Evolutionary conservation across 2,797 vertebrate species (phyloP), one percentile per base, ranked within the genome.

Genomic region (Hemibagrus guttatus): DNA sequence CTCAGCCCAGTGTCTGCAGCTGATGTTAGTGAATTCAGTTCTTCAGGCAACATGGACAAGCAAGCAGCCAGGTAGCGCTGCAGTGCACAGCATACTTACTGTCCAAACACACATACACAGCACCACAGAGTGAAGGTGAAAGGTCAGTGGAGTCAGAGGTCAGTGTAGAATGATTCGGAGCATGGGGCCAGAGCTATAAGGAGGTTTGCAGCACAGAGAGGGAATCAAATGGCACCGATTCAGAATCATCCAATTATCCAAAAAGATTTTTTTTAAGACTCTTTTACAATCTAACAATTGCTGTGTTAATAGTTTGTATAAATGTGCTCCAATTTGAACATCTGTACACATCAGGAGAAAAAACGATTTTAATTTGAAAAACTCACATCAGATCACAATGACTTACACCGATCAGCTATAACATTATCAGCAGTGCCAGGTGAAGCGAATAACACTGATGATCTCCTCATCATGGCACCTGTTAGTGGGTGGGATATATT

Each of bases 121-220:
- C 74, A 31, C 59, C 4, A 68, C 71, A 83, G 75, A n/a, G 90
- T 92, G 85, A 92, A 93, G 89, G 91, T 89, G 90, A 90, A 88
- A 92, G 86, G 92, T 93, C 93, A 94, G 88, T 14, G 90, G 92
- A 91, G 91, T 49, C 86, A 90, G 91, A 90, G 91, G 92, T 94
- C 95, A 96, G 90, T 96, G 94, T 91, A 96, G 94, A 94, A 95
- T 94, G 92, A 96, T 96, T 89, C 91, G 92, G 91, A 96, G 94
- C 91, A 93, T 92, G 92, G 94, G 94, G 91, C 93, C 95, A 93
- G 93, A 46, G 92, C 95, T 96, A 88, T 56, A 86, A 94, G 14
- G 89, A 94, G 92, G 92, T 94, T 93, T 94, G 90, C 84, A 89
- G 88, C 46, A 86, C 81, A 84, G 72, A 61, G 31, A 89, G 69